Base-by-base conservation (phyloP, 2,113 vertebrate genomes). In the Calidris pygmaea region DNA sequence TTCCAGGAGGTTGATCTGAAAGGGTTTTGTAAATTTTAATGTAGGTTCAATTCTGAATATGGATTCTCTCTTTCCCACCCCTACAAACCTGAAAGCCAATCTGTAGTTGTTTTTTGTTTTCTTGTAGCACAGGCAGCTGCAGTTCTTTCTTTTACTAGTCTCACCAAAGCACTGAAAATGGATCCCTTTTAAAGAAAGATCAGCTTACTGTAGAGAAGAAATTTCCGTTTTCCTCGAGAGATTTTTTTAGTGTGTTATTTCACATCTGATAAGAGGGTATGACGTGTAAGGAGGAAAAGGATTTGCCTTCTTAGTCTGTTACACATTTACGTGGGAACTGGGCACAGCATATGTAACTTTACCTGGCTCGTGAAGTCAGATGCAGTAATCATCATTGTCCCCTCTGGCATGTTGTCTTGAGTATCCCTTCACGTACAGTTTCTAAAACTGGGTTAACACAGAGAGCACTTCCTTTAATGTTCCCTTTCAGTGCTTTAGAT, bases 381-480 rank as follows among this genome's bases (percentile, higher is more conserved):
- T 70, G 21, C 6, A 29, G 67, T 78, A 45, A 30, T 86, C 72
- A n/a, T 6, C n/a, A 13, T 13, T 68, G 68, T 68, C 55, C 67
- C 66, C 91, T 96, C 58, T 87, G 72, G 70, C 72, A 59, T 45
- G 19, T 55, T 87, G 85, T 73, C 85, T 87, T 89, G 23, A 85
- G 43, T 63, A 87, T 96, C 81, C 92, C 86, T 66, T 94, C 79
- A 90, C 53, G 83, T 86, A 37, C 75, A 84, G 78, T 77, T 96
- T 79, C 92, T 80, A n/a, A 78, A 94, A 73, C n/a, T 79, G 80
- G 65, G 55, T 96, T 97, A 93, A 93, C 87, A 90, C 48, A 73
- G 91, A 85, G 59, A 93, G 52, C 63, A 48, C 68, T 50, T 95
- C 91, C 84, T 92, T 85, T 84, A 92, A 75, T 8, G 21, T 96